Evolutionary conservation across 1,140 invertebrate species (phyloP).

Genomic region (Drosophila erecta): DNA sequence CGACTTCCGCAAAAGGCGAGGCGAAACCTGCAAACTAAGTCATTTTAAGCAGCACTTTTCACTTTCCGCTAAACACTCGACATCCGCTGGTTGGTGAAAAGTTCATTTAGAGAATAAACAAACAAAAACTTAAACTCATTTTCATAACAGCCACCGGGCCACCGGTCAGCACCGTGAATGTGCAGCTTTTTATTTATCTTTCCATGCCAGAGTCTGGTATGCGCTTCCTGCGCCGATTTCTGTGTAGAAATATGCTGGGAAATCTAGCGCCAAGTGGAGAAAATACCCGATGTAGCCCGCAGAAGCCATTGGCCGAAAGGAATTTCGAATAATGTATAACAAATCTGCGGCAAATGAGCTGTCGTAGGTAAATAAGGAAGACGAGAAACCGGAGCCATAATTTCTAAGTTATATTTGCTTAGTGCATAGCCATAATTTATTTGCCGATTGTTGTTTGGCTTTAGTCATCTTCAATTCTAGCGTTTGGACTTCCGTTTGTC

Average conservation of each 20-base stretch:
- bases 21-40: conserved; percentile 80
- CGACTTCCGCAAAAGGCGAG: conserved; percentile 66
- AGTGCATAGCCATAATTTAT: conserved; percentile 31
- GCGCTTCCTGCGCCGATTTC: conserved; percentile 77
- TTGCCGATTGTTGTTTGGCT: conserved; percentile 23
- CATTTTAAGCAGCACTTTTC: conserved; percentile 81
- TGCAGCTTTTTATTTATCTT: conserved; percentile 60
- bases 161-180: conserved; percentile 65
- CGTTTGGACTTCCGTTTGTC: conserved; percentile 20
- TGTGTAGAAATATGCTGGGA: conserved; percentile 67
- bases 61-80: conserved; percentile 80
- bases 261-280: conserved; percentile 23
- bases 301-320: conserved; percentile 8
- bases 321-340: conserved; percentile 17
- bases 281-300: not conserved
- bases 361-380: conserved; percentile 12
- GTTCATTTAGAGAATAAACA: conserved; percentile 76
- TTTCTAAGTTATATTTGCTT: conserved; percentile 29
- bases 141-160: conserved; percentile 62
- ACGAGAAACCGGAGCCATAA: conserved; percentile 15
- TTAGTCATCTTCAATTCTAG: conserved; percentile 18
- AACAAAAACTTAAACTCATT: conserved; percentile 77
- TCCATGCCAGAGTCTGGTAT: conserved; percentile 56
- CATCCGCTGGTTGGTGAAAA: conserved; percentile 72
- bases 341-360: conserved; percentile 16